Conservation (phyloP, 2,113 vertebrate genomes). For the Mus musculus region DNA sequence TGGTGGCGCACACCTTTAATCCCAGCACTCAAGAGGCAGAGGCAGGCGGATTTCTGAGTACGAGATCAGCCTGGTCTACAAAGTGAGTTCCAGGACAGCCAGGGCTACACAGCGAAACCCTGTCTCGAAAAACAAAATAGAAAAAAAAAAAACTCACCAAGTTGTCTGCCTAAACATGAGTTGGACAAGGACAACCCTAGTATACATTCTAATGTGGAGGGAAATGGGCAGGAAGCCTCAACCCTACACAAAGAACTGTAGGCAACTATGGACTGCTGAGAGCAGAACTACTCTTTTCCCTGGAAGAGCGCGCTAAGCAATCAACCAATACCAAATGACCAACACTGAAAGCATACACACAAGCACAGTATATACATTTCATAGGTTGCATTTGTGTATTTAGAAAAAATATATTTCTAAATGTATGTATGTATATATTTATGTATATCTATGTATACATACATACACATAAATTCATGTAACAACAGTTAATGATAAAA, state of each 20-base stretch:
- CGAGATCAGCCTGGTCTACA: too few species aligned
- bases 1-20: too few species aligned
- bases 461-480: background rate
- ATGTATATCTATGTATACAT: background rate
- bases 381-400: background rate
- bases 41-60: too few species aligned
- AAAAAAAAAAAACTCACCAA: too few species aligned
- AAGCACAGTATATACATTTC: background rate
- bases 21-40: too few species aligned
- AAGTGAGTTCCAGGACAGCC: too few species aligned
- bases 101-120: too few species aligned
- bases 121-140: too few species aligned
- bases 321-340: background rate
- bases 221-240: background rate
- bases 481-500: background rate
- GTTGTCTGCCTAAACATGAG: background rate
- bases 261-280: background rate
- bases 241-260: background rate
- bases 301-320: too few species aligned
- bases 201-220: background rate
- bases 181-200: background rate
- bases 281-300: background rate
- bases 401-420: background rate
- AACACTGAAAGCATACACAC: background rate
- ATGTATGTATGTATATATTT: background rate